These are phyloP conservation scores for Lethenteron reissneri DNA, from an alignment of 2,113 vertebrate species.

Conservation along the genomic window DNA sequence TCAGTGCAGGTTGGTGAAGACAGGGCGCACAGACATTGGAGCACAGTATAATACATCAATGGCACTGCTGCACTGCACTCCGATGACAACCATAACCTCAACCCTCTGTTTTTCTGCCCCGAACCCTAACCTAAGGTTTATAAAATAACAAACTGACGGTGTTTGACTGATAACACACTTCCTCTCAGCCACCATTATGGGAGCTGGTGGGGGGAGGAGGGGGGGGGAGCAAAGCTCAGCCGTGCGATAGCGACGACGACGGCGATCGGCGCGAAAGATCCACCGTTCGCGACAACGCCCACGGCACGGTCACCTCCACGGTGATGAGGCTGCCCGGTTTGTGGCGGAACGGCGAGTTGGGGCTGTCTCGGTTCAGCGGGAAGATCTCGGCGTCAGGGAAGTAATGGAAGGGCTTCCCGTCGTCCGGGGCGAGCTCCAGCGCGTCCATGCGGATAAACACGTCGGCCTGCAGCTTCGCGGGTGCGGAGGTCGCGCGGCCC, in stretches of 20 bases:
- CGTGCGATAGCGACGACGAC: not conserved
- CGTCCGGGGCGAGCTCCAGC: constrained; percentile 43
- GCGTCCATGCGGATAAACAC: not conserved
- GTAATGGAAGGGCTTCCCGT: constrained; percentile 44
- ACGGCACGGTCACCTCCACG: constrained; percentile 47
- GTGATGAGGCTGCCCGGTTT: constrained; percentile 89
- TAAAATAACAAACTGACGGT: not conserved
- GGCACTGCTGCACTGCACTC: too few species aligned
- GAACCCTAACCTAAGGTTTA: too few species aligned
- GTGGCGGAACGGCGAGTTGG: constrained; percentile 49
- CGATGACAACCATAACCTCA: too few species aligned
- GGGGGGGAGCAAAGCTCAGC: not conserved
- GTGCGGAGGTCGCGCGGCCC: too few species aligned
- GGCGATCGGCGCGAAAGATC: not conserved
- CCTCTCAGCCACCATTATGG: not conserved
- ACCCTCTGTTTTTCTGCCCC: too few species aligned
- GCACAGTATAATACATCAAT: too few species aligned
- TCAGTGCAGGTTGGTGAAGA: too few species aligned
- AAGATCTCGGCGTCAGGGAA: constrained; percentile 47
- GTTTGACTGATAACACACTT: not conserved
- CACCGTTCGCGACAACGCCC: not conserved
- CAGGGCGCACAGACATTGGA: too few species aligned
- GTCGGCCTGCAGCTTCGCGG: not conserved
- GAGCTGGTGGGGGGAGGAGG: not conserved
- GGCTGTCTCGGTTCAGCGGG: constrained; percentile 45